Percentiles rank a stretch among this genome's conserved stretches.
phyloP scores from a whole-genome alignment of 2,888 invertebrate species.

The Chrysopilus asiliformis region DNA sequence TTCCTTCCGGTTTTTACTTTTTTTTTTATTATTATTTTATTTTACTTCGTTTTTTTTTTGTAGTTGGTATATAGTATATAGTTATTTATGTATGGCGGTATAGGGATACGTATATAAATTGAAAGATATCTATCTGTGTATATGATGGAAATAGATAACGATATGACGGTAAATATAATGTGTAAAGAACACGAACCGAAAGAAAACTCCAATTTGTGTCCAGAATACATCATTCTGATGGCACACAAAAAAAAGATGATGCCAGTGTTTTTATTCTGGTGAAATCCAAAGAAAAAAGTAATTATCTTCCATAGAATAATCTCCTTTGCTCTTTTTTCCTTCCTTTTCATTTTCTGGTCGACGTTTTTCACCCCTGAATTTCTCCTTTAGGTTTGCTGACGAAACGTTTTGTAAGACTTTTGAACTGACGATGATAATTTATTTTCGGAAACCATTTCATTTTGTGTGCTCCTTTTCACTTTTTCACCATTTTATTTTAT shows the following conservation, averaged over 20 bases:
- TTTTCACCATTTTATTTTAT: too few relatives aligned
- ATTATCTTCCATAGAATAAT: conserved; percentile 3
- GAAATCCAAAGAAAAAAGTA: conserved; percentile 5
- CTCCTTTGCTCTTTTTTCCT: background rate
- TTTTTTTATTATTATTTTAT: too few relatives aligned
- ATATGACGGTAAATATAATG: too few relatives aligned
- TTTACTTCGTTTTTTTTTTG: too few relatives aligned
- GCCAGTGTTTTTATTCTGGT: background rate
- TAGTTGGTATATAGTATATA: too few relatives aligned
- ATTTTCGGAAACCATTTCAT: too few relatives aligned
- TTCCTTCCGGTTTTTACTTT: conserved; percentile 6
- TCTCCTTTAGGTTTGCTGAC: conserved; percentile 2
- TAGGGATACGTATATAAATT: too few relatives aligned
- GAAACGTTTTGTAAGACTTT: conserved; percentile 3
- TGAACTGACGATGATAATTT: conserved; percentile 3
- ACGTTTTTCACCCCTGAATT: background rate
- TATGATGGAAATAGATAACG: too few relatives aligned
- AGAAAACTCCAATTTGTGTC: conserved; percentile 3
- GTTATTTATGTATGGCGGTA: too few relatives aligned
- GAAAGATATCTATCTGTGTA: too few relatives aligned
- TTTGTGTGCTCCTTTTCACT: too few relatives aligned
- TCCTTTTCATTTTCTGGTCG: conserved; percentile 1
- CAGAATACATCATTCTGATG: conserved; percentile 6
- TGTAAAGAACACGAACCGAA: too few relatives aligned
- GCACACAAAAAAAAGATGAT: conserved; percentile 1